A percentile compares a stretch with the other conserved stretches of the same genome.
These are phyloP conservation scores for Thalassophryne amazonica DNA, from an alignment of 2,797 vertebrate genomes.

Conservation along the genomic window DNA sequence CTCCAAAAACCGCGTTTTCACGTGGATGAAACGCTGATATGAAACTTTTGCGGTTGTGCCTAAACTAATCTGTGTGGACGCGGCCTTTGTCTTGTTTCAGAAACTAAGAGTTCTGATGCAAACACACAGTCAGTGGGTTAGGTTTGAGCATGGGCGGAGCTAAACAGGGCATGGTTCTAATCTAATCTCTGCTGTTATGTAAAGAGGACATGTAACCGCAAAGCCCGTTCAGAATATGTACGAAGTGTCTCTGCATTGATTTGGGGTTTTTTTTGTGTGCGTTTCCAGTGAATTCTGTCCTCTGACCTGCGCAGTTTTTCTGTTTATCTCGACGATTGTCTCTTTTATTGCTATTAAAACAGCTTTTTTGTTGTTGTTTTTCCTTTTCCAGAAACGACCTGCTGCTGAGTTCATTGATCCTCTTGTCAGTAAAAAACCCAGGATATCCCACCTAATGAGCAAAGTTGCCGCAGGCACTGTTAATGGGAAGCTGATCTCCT, in stretches of 20 bases:
- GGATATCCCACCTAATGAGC: slow-evolving; percentile 89
- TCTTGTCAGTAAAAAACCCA: slow-evolving; percentile 89
- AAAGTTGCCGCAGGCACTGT: slow-evolving; percentile 78
- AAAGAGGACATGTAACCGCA: slow-evolving; percentile 9
- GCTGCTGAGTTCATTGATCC: slow-evolving; percentile 91
- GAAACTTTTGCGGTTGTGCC: too few relatives aligned
- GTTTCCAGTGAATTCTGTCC: too few relatives aligned
- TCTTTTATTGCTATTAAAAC: slow-evolving; percentile 13
- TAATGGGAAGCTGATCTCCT: slow-evolving; percentile 85
- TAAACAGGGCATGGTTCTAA: slow-evolving; percentile 24
- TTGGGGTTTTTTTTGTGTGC: too few relatives aligned
- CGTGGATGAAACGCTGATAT: too few relatives aligned
- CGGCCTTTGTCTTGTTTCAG: slow-evolving; percentile 18
- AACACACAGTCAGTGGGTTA: slow-evolving; percentile 13
- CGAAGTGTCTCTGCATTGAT: too few relatives aligned
- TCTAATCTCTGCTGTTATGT: slow-evolving; percentile 33
- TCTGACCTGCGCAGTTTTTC: too few relatives aligned
- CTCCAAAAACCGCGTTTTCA: too few relatives aligned
- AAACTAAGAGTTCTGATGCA: background rate
- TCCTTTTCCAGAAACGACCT: slow-evolving; percentile 84
- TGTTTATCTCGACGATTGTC: too few relatives aligned
- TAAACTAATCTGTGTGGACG: too few relatives aligned
- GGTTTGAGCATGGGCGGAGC: slow-evolving; percentile 13
- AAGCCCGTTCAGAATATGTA: too few relatives aligned
- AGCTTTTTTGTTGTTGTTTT: background rate